These are phyloP conservation scores for Alouatta palliata DNA, from an alignment of 2,113 vertebrate genomes.

Conservation along the genomic window DNA sequence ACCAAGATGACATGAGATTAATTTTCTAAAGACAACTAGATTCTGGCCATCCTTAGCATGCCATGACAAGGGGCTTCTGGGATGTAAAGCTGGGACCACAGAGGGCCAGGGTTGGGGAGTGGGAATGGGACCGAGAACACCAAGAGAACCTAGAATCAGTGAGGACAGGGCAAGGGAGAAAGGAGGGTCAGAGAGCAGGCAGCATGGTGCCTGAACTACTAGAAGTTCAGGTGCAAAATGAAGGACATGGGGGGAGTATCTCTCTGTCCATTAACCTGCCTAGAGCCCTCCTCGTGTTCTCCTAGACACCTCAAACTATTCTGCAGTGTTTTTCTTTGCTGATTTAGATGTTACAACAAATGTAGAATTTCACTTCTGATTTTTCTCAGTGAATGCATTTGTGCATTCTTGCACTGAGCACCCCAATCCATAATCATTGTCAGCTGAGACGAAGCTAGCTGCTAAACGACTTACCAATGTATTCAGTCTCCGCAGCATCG, in stretches of 20 bases:
- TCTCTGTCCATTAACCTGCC: background rate
- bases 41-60: background rate
- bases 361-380: background rate
- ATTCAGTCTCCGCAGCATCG: slow-evolving; percentile 7
- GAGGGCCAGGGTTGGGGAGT: accelerated
- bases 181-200: accelerated
- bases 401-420: background rate
- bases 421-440: slow-evolving; percentile 36
- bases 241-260: background rate
- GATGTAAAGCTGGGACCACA: background rate
- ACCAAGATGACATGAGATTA: background rate
- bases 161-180: accelerated
- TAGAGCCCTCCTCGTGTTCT: accelerated
- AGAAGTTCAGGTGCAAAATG: accelerated
- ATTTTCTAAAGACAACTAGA: background rate
- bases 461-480: slow-evolving; percentile 1
- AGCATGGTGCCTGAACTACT: accelerated
- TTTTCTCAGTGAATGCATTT: background rate
- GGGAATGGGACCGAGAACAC: background rate
- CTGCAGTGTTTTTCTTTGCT: background rate
- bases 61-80: background rate
- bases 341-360: background rate
- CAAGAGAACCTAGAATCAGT: background rate
- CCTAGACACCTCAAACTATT: too few relatives aligned
- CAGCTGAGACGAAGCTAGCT: background rate